These are phyloP conservation scores for Mythimna lalbum DNA, from an alignment of 2,888 invertebrate genomes.

Conservation along the genomic window DNA sequence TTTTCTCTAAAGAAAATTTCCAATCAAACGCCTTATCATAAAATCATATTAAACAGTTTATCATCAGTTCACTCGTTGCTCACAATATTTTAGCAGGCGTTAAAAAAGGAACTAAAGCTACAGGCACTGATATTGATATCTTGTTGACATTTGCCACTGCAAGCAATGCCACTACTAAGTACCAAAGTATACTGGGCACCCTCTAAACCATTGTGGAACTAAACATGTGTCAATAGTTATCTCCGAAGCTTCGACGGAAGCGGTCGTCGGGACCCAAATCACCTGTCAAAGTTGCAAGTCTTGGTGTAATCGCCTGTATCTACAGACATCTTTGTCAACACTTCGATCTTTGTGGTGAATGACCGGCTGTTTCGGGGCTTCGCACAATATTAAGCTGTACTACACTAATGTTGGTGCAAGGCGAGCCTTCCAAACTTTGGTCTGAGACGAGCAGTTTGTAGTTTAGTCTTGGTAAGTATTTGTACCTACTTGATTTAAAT, in stretches of 20 bases:
- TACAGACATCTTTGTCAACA: constrained; percentile 85
- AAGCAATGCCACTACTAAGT: constrained; percentile 28
- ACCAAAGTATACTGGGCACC: constrained; percentile 48
- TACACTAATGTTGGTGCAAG: constrained; percentile 39
- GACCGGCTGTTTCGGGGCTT: constrained; percentile 74
- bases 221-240: constrained; percentile 81
- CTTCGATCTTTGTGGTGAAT: constrained; percentile 80
- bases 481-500: constrained; percentile 21
- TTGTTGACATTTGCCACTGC: constrained; percentile 30
- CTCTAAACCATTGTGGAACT: constrained; percentile 56
- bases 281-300: constrained; percentile 85
- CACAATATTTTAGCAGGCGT: constrained; percentile 30
- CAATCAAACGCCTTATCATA: neutral
- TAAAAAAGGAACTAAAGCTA: constrained; percentile 7
- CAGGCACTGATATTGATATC: constrained; percentile 23
- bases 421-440: constrained; percentile 53
- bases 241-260: constrained; percentile 76
- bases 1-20: constrained; percentile 11
- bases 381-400: constrained; percentile 57
- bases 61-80: constrained; percentile 39
- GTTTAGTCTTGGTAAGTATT: constrained; percentile 36
- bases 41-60: constrained; percentile 11
- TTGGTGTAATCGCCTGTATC: constrained; percentile 82
- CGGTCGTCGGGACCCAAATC: constrained; percentile 87
- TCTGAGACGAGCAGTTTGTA: constrained; percentile 36